A percentile compares a stretch with the other conserved stretches of the same genome.
These are phyloP conservation scores for Antechinus flavipes DNA, from an alignment of 2,113 vertebrate genomes.

Conservation along the genomic window DNA sequence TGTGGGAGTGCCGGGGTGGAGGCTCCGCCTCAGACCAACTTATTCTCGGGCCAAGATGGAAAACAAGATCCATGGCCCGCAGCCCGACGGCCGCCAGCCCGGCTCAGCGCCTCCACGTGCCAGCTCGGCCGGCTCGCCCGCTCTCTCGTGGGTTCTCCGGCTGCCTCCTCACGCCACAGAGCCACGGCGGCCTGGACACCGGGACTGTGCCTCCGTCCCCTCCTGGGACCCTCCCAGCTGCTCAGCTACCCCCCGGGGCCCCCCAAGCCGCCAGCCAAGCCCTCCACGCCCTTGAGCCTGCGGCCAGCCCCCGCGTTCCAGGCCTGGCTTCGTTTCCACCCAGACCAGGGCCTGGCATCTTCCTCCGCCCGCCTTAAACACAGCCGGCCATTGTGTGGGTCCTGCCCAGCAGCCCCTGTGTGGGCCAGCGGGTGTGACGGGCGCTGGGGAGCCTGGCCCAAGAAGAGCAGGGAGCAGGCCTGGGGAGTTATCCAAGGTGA, in stretches of 20 bases:
- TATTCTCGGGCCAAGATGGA: conserved; percentile 10
- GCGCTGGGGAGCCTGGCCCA: background rate
- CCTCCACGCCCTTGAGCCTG: background rate
- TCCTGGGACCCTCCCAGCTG: background rate
- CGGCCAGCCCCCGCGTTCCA: background rate
- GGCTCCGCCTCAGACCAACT: background rate
- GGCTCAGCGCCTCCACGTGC: background rate
- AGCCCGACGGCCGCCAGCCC: background rate
- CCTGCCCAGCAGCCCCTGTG: fast-evolving
- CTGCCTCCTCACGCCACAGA: background rate
- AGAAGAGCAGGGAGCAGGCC: background rate
- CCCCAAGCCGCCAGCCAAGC: background rate
- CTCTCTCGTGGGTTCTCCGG: fast-evolving
- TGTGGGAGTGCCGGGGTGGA: background rate
- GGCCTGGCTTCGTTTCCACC: background rate
- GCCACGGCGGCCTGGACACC: background rate
- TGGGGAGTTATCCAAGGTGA: background rate
- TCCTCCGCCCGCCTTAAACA: fast-evolving
- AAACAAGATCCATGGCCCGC: conserved; percentile 10
- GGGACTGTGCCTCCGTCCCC: background rate
- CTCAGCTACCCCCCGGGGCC: background rate
- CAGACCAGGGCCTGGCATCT: fast-evolving
- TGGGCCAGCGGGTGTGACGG: background rate
- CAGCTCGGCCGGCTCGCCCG: background rate
- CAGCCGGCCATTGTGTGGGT: background rate